These are phyloP conservation scores for Falco naumanni DNA, from an alignment of 2,797 vertebrate genomes.

Conservation along the genomic window DNA sequence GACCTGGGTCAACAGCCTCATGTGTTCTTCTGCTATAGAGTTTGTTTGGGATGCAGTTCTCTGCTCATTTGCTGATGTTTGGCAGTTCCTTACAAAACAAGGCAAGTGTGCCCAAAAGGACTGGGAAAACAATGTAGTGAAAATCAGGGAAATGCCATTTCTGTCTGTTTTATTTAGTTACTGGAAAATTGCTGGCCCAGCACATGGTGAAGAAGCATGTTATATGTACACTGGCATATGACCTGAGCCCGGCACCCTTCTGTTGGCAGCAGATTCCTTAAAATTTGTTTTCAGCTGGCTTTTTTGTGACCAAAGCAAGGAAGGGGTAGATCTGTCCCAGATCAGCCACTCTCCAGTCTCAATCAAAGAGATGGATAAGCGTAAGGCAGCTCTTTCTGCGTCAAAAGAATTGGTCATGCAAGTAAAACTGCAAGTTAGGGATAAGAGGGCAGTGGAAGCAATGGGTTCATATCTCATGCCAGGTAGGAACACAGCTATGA, in stretches of 20 bases:
- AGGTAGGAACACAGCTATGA: neutral
- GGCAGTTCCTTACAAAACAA: neutral
- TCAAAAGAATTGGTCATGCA: neutral
- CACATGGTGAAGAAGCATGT: accelerated
- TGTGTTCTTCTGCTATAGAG: neutral
- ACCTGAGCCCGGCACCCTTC: neutral
- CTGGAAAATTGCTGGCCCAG: neutral
- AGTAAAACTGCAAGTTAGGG: neutral
- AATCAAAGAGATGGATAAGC: neutral
- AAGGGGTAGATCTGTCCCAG: neutral
- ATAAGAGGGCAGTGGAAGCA: neutral
- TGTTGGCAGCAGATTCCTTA: neutral
- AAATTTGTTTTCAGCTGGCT: neutral
- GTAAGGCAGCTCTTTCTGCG: neutral
- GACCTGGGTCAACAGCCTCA: neutral
- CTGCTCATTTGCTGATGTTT: neutral
- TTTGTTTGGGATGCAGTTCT: neutral
- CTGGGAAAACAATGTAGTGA: neutral
- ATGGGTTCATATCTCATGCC: neutral
- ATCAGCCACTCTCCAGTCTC: neutral
- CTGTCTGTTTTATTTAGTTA: neutral
- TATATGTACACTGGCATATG: neutral
- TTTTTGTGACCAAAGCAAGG: neutral
- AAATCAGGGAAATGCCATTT: neutral
- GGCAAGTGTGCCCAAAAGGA: neutral